Percentiles rank a stretch among this genome's conserved stretches.
Conservation (phyloP, 2,113 vertebrate genomes). For the Sarotherodon lohbergeri region DNA sequence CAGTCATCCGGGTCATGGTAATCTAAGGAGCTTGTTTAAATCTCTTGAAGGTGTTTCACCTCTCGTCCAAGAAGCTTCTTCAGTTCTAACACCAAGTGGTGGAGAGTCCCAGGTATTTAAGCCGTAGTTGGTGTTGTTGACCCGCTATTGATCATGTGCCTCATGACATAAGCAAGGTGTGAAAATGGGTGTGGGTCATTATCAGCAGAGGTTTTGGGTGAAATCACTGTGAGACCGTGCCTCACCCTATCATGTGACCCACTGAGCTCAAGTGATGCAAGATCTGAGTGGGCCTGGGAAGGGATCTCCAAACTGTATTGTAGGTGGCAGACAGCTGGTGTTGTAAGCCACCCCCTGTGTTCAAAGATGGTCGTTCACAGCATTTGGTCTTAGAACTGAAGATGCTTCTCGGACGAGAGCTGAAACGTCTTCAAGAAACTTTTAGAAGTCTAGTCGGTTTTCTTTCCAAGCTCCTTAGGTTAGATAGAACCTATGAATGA, state of each 20-base stretch:
- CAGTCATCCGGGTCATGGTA: too few species aligned
- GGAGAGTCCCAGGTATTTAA: neutral
- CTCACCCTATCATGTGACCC: too few species aligned
- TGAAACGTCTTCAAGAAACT: neutral
- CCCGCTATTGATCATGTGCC: rapidly evolving
- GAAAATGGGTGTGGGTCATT: neutral
- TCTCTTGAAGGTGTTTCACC: too few species aligned
- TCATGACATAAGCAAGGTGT: neutral
- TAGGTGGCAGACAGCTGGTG: too few species aligned
- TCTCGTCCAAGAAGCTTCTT: too few species aligned
- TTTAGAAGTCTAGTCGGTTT: rapidly evolving
- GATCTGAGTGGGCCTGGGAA: too few species aligned
- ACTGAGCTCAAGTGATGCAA: too few species aligned
- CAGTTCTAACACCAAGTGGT: too few species aligned
- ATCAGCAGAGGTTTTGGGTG: neutral
- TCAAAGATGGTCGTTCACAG: too few species aligned
- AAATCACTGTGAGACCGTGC: neutral
- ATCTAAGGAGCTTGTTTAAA: too few species aligned
- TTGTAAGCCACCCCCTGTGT: too few species aligned
- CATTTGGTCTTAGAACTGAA: neutral
- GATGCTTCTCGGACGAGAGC: neutral
- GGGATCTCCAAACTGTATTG: too few species aligned
- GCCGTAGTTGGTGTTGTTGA: neutral
- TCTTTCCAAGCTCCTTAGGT: neutral
- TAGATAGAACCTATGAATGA: neutral